phyloP scores from a whole-genome alignment of 2,888 invertebrate species.

The Oasisia sp. region DNA sequence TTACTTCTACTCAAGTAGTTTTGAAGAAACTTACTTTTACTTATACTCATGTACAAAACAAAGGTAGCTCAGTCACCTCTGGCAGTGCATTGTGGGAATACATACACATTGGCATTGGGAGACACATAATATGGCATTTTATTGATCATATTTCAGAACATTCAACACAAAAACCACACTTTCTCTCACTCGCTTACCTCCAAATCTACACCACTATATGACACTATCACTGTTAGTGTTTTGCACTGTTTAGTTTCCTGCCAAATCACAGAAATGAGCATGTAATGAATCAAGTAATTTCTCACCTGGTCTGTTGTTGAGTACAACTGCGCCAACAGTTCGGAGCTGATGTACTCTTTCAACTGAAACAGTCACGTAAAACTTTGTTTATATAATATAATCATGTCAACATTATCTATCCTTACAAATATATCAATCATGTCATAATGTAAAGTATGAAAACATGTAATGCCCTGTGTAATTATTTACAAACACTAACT shows the following conservation, averaged over 20 bases:
- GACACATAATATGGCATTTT: background rate
- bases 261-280: background rate
- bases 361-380: slow-evolving; percentile 31
- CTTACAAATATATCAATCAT: background rate
- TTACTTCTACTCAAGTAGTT: no score
- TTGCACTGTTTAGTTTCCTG: background rate
- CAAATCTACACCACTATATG: background rate
- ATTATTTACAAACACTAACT: background rate
- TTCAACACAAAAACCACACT: background rate
- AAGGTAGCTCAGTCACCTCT: no score
- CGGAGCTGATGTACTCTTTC: slow-evolving; percentile 43
- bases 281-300: background rate
- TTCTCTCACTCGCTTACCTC: background rate
- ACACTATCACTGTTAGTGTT: background rate
- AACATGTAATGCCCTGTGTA: background rate
- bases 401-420: background rate
- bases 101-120: background rate
- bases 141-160: background rate
- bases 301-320: slow-evolving; percentile 43
- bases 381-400: background rate
- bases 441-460: background rate
- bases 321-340: slow-evolving; percentile 44
- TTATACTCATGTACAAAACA: no score
- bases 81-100: no score
- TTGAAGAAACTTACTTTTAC: no score